Conservation (phyloP, 1,140 invertebrate genomes). For the Tachypleus tridentatus region DNA sequence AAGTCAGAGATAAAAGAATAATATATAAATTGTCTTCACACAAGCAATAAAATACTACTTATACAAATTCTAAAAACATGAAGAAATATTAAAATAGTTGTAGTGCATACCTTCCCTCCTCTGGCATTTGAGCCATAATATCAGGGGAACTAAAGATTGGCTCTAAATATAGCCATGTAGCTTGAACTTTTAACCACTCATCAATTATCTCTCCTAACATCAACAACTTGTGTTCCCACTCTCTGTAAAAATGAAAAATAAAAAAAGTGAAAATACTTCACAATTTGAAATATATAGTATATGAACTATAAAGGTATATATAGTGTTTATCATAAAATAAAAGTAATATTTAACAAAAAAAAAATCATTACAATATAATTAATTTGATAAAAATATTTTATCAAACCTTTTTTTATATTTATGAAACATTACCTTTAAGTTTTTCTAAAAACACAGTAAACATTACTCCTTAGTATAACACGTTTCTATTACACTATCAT, state of each 20-base stretch:
- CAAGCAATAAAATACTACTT: neutral
- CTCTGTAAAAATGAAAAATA: conserved; percentile 26
- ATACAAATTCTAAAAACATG: conserved; percentile 20
- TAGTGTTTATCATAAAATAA: too few relatives aligned
- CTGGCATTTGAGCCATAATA: conserved; percentile 86
- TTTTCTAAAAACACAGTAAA: too few relatives aligned
- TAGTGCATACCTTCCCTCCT: conserved; percentile 49
- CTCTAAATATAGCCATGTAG: conserved; percentile 94
- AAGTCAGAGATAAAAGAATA: neutral
- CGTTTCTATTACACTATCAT: too few relatives aligned
- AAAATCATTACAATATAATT: too few relatives aligned
- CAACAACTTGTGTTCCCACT: conserved; percentile 41
- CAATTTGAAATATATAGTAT: too few relatives aligned
- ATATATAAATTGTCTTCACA: neutral
- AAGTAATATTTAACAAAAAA: too few relatives aligned
- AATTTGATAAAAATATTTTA: too few relatives aligned
- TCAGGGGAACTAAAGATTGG: conserved; percentile 96
- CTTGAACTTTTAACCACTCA: conserved; percentile 90
- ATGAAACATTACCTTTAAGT: too few relatives aligned
- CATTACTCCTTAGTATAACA: too few relatives aligned
- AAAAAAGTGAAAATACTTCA: too few relatives aligned
- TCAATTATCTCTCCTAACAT: conserved; percentile 70
- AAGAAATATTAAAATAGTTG: neutral
- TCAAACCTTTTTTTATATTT: too few relatives aligned
- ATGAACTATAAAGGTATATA: too few relatives aligned